Base-by-base conservation (phyloP, 2,888 invertebrate genomes). In the Capitulum mitella region DNA sequence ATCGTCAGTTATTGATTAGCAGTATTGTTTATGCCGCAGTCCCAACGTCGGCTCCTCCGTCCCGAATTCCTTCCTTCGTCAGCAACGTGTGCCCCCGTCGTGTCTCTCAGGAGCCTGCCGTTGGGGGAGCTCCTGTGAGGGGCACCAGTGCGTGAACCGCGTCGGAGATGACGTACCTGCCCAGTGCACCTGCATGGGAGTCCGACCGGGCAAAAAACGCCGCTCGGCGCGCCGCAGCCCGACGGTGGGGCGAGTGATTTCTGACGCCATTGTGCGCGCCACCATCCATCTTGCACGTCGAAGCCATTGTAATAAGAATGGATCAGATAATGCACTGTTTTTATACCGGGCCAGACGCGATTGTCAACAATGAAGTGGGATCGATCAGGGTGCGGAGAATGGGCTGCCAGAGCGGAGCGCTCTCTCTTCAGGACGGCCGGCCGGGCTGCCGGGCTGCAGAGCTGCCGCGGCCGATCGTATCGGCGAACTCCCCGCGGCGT, bases 311-410 rank as follows among this genome's bases (percentile, higher is more conserved):
- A 70, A 70, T 70, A 37, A 37, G 70, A 70, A 70, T 70, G 70
- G 70, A 70, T 70, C 37, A 70, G 70, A 70, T 70, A 70, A 70
- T 70, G 70, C 37, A 32, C 22, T 70, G 70, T 70, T 70, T 70
- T 70, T 70, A 70, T 70, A 37, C 5, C 12, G 22, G 6, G 37
- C 70, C 22, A 32, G 8, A 37, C 22, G 12, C 70, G 70, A 70
- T 37, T 70, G 70, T 70, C 70, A 70, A 70, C 70, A 70, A 70
- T 70, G 70, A 70, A 34, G 70, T 26, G 29, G 37, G 34, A 70
- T 70, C 70, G 70, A 70, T 70, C 64, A 34, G 64, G 3, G 34
- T 16, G 70, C 37, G 37, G 8, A 32, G 37, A 16, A 34, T 58
- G 70, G 37, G 22, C 16, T 22, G 70, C 37, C 70, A 19, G 61